phyloP scores from a whole-genome alignment of 35 echinoderm and acorn worm species.

The Holothuria glaberrima region DNA sequence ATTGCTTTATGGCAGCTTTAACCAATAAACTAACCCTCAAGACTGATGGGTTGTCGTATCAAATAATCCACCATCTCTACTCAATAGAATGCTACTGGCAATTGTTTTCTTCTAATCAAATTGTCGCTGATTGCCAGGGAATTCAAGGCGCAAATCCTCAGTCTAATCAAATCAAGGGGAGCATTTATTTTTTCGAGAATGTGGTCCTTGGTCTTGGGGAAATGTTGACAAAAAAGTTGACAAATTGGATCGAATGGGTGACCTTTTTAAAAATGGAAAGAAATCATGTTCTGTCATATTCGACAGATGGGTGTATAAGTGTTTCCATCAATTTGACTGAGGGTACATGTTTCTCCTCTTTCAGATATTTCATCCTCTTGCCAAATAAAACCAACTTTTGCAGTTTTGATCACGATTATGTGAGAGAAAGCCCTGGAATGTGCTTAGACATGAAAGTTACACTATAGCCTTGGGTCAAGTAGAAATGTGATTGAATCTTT shows the following conservation, averaged over 20 bases:
- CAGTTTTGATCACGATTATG: too few relatives aligned
- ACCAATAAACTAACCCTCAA: slow-evolving; percentile 23
- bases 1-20: slow-evolving; percentile 28
- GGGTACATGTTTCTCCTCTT: too few relatives aligned
- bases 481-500: too few relatives aligned
- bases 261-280: slow-evolving; percentile 42
- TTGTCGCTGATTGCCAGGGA: slow-evolving; percentile 58
- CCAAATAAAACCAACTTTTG: too few relatives aligned
- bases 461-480: too few relatives aligned
- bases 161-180: slow-evolving; percentile 38
- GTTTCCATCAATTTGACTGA: too few relatives aligned
- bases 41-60: slow-evolving; percentile 55
- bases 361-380: too few relatives aligned
- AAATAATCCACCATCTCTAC: slow-evolving; percentile 33
- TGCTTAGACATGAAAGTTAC: neutral
- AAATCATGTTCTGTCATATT: slow-evolving; percentile 44
- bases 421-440: neutral
- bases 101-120: slow-evolving; percentile 61
- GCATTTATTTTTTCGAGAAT: slow-evolving; percentile 42
- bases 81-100: slow-evolving; percentile 51
- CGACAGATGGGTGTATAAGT: too few relatives aligned
- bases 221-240: slow-evolving; percentile 50
- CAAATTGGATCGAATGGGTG: slow-evolving; percentile 55
- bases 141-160: slow-evolving; percentile 49
- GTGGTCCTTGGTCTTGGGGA: slow-evolving; percentile 41